phyloP scores from a whole-genome alignment of 2,888 invertebrate species.

The Apomyelois bistriatella region DNA sequence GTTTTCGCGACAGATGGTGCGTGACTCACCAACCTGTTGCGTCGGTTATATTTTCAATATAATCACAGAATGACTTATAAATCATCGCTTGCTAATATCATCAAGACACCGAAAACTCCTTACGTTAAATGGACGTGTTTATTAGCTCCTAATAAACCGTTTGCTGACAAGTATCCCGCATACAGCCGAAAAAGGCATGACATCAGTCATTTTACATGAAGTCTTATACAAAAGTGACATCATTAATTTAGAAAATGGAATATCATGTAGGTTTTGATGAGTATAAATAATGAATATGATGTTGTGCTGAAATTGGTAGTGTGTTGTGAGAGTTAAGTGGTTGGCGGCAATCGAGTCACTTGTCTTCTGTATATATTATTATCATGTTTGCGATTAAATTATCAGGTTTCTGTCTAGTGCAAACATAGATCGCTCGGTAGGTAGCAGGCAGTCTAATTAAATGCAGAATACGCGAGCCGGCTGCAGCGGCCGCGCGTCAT shows the following conservation, averaged over 20 bases:
- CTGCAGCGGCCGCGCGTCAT: conserved; percentile 26
- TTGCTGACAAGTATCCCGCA: conserved; percentile 45
- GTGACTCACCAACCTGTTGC: conserved; percentile 73
- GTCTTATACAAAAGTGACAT: conserved; percentile 48
- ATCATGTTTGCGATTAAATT: conserved; percentile 40
- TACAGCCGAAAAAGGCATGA: conserved; percentile 52
- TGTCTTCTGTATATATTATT: conserved; percentile 40
- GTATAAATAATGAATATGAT: conserved; percentile 8
- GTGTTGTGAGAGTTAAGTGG: conserved; percentile 13
- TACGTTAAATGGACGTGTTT: conserved; percentile 29
- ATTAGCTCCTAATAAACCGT: conserved; percentile 41
- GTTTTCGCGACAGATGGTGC: conserved; percentile 74
- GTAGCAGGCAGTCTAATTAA: conserved; percentile 30
- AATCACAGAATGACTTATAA: conserved; percentile 53
- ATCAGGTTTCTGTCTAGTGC: conserved; percentile 28
- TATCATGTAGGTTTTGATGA: conserved; percentile 9
- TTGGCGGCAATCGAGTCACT: conserved; percentile 34
- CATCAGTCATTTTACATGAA: conserved; percentile 44
- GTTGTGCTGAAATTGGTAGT: not conserved
- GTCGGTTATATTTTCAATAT: conserved; percentile 54
- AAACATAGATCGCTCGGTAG: conserved; percentile 21
- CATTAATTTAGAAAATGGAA: conserved; percentile 41
- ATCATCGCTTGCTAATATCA: conserved; percentile 31
- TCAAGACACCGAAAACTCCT: conserved; percentile 16
- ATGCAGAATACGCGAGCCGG: conserved; percentile 19